These are phyloP conservation scores for Vulpes vulpes DNA, from an alignment of 2,113 vertebrate genomes.

Conservation along the genomic window DNA sequence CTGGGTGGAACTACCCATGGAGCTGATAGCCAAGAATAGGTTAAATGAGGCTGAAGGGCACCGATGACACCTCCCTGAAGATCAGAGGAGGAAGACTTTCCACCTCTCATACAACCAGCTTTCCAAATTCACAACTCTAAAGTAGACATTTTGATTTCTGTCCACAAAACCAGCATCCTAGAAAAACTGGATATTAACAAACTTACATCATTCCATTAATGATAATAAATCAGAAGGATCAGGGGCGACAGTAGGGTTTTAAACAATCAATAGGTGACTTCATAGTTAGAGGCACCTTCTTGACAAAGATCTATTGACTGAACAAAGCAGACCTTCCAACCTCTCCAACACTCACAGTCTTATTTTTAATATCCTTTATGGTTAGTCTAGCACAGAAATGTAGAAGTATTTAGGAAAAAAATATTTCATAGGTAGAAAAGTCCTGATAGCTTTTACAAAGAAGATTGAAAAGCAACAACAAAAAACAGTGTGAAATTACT, in stretches of 20 bases:
- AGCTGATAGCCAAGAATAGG: background rate
- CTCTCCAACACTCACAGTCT: background rate
- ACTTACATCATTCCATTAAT: conserved; percentile 37
- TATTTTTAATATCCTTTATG: background rate
- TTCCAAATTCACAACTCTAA: background rate
- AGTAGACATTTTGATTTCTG: background rate
- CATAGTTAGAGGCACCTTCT: conserved; percentile 1
- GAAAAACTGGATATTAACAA: conserved; percentile 25
- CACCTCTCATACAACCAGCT: background rate
- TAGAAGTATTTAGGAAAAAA: background rate
- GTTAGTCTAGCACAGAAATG: background rate
- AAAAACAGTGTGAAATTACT: background rate
- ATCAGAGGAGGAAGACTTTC: background rate
- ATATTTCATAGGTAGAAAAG: background rate
- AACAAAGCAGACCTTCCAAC: background rate
- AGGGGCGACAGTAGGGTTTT: background rate
- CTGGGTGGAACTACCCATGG: background rate
- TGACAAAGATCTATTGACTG: conserved; percentile 44
- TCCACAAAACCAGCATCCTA: background rate
- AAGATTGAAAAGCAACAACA: background rate
- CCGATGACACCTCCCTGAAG: background rate
- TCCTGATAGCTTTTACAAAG: background rate
- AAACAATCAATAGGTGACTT: conserved; percentile 49
- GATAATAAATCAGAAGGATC: conserved; percentile 36
- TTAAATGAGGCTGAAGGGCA: background rate